Evolutionary conservation across 2,888 invertebrate genomes (phyloP).

Genomic region (Sesamia inferens): DNA sequence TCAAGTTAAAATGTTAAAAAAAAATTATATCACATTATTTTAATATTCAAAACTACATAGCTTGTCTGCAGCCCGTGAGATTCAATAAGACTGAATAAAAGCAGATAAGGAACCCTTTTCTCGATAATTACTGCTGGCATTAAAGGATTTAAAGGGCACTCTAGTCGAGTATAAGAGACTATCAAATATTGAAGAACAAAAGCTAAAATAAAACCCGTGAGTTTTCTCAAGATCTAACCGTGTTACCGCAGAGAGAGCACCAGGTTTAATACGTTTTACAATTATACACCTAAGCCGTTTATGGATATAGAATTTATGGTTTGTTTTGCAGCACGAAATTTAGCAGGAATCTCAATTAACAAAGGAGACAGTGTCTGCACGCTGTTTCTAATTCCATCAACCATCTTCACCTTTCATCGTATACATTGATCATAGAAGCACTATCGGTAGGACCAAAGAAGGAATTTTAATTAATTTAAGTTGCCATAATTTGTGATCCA

Average conservation of each 20-base stretch:
- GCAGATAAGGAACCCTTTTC: not conserved
- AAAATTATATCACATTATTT: not conserved
- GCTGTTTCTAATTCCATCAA: not conserved
- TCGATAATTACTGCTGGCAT: not conserved
- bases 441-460: not conserved
- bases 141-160: not conserved
- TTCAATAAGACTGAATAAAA: constrained; percentile 11
- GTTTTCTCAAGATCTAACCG: not conserved
- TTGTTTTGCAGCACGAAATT: constrained; percentile 20
- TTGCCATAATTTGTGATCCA: constrained; percentile 37
- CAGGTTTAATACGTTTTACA: constrained; percentile 7
- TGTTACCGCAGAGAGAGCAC: not conserved
- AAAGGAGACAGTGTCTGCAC: constrained; percentile 7
- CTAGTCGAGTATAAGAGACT: not conserved
- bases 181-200: not conserved
- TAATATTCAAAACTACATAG: not conserved
- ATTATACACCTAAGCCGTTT: constrained; percentile 1
- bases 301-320: constrained; percentile 14
- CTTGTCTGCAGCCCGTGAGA: not conserved
- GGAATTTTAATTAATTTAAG: constrained; percentile 40
- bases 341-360: constrained; percentile 20
- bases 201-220: not conserved
- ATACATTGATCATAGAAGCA: constrained; percentile 1
- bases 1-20: constrained; percentile 4
- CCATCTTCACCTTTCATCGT: not conserved